Evolutionary conservation across 1,140 invertebrate genomes (phyloP).

Genomic region (Pogonomyrmex californicus): DNA sequence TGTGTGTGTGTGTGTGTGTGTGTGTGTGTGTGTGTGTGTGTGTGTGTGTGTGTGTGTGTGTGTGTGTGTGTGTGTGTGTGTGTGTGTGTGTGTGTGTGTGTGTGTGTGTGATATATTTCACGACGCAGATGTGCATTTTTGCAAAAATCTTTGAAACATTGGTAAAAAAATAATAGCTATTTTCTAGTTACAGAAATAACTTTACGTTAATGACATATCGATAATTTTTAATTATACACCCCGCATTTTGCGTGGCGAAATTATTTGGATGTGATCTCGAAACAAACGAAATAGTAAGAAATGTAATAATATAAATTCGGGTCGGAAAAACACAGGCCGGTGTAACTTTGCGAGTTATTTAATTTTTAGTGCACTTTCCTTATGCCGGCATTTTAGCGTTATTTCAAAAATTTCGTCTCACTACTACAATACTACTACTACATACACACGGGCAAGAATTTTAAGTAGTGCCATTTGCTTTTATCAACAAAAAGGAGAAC

Average conservation of each 20-base stretch:
- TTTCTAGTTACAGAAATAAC: background rate
- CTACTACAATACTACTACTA: background rate
- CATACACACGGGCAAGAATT: conserved; percentile 9
- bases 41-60: background rate
- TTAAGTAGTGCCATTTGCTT: conserved; percentile 16
- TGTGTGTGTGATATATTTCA: conserved; percentile 15
- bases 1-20: too few relatives aligned
- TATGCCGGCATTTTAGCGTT: background rate
- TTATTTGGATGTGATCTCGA: background rate
- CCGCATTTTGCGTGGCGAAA: background rate
- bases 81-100: too few relatives aligned
- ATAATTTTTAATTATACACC: background rate
- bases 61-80: too few relatives aligned
- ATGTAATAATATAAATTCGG: background rate
- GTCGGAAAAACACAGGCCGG: background rate
- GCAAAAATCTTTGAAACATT: background rate
- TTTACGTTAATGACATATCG: background rate
- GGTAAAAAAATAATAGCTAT: background rate
- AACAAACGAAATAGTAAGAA: background rate
- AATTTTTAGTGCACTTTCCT: background rate
- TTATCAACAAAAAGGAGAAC: conserved; percentile 22
- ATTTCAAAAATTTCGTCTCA: background rate
- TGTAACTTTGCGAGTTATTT: background rate
- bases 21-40: too few relatives aligned
- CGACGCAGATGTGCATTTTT: conserved; percentile 7